Percentiles rank a stretch among this genome's conserved stretches.
phyloP scores from a whole-genome alignment of 2,113 vertebrate genomes.

The Corydoras sp. region DNA sequence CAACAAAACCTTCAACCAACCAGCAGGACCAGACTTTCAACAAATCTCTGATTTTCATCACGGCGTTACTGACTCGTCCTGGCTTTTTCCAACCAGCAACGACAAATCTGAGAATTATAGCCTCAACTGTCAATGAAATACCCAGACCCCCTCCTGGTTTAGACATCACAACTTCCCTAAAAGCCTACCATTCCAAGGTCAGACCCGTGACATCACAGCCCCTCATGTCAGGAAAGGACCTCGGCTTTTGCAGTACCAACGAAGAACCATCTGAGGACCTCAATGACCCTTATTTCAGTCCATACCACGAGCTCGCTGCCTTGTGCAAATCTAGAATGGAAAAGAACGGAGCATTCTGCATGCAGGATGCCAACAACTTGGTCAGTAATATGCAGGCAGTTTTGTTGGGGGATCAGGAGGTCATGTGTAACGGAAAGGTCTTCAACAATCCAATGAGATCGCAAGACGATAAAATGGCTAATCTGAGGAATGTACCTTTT shows the following conservation, averaged over 20 bases:
- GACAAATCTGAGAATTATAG: slow-evolving; percentile 39
- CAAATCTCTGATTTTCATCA: slow-evolving; percentile 35
- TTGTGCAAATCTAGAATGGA: slow-evolving; percentile 33
- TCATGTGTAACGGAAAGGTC: slow-evolving; percentile 26
- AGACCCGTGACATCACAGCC: slow-evolving; percentile 38
- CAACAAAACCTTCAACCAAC: slow-evolving; percentile 60
- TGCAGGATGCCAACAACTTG: slow-evolving; percentile 53
- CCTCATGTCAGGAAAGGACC: slow-evolving; percentile 32
- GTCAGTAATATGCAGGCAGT: slow-evolving; percentile 50
- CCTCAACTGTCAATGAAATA: slow-evolving; percentile 34
- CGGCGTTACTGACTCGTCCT: slow-evolving; percentile 39
- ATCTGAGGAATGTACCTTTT: slow-evolving; percentile 51
- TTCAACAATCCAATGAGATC: slow-evolving; percentile 48
- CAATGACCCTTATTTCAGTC: slow-evolving; percentile 39
- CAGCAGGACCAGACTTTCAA: slow-evolving; percentile 50
- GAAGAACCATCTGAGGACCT: slow-evolving; percentile 42
- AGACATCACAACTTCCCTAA: slow-evolving; percentile 33
- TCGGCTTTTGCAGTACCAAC: slow-evolving; percentile 22
- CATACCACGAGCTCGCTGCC: slow-evolving; percentile 37
- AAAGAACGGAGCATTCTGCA: slow-evolving; percentile 31
- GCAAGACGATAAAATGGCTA: slow-evolving; percentile 45
- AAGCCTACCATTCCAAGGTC: slow-evolving; percentile 37
- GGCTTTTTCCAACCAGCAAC: slow-evolving; percentile 47
- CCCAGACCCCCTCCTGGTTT: slow-evolving; percentile 53
- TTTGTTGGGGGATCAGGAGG: slow-evolving; percentile 41